Base-by-base conservation (phyloP, 1,140 invertebrate species). In the Anthonomus grandis region DNA sequence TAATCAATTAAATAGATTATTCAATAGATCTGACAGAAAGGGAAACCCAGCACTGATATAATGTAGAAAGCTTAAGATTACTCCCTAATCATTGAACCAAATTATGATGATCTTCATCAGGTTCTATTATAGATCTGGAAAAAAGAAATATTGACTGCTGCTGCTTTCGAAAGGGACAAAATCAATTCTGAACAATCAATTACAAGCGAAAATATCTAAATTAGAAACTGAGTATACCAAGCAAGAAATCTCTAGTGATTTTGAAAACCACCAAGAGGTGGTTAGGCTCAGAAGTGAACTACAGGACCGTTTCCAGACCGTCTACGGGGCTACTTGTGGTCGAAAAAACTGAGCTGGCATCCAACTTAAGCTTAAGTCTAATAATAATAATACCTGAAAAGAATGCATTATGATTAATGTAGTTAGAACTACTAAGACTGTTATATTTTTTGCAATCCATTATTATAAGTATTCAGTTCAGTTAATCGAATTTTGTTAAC, bases 331-430 rank as follows among this genome's bases (percentile, higher is more conserved):
- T 92, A 57, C 70, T 92, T 18, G 87, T 92, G 17, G 82, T 82
- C 2, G 89, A 92, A 67, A 91, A 91, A 73, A 83, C 86, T 25
- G 87, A 90, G 68, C 73, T 91, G 1, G 81, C 81, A 62, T 78
- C 83, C n/a, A 77, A 82, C 34, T 67, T 91, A 13, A 75, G 74
- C n/a, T n/a, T n/a, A n/a, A n/a, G n/a, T n/a, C n/a, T n/a, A n/a
- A n/a, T n/a, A n/a, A n/a, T n/a, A n/a, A n/a, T n/a, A n/a, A n/a
- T n/a, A n/a, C n/a, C n/a, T n/a, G n/a, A n/a, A n/a, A n/a, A n/a
- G n/a, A n/a, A n/a, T n/a, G n/a, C n/a, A n/a, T n/a, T n/a, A n/a
- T n/a, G n/a, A n/a, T n/a, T n/a, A n/a, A n/a, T n/a, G n/a, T n/a
- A n/a, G n/a, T n/a, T n/a, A n/a, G n/a, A n/a, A n/a, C n/a, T n/a